These are phyloP conservation scores for Brachyopa scutellaris DNA, from an alignment of 2,888 invertebrate genomes.

Conservation along the genomic window DNA sequence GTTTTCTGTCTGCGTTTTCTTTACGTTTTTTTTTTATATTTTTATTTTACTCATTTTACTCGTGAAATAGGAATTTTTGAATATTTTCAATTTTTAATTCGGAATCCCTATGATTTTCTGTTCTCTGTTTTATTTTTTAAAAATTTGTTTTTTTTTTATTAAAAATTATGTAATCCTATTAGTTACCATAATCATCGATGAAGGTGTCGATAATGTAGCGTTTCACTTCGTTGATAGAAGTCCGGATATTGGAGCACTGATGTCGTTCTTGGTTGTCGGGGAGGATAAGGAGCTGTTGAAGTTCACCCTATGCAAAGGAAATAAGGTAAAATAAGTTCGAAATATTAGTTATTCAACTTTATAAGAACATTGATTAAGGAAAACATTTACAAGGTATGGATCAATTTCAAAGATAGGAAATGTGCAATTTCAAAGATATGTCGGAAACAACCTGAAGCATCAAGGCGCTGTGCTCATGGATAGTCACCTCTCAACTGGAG, in stretches of 20 bases:
- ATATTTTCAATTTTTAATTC: slow-evolving; percentile 9
- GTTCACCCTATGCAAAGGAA: slow-evolving; percentile 78
- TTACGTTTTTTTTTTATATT: slow-evolving; percentile 11
- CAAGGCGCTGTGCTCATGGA: too few species aligned
- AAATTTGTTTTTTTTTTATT: too few species aligned
- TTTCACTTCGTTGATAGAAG: slow-evolving; percentile 81
- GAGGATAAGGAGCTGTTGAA: slow-evolving; percentile 80
- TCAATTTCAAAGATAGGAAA: too few species aligned
- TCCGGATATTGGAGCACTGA: slow-evolving; percentile 80
- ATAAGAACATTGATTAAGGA: too few species aligned
- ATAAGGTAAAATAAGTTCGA: background rate
- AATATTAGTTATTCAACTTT: too few species aligned
- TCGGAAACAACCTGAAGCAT: too few species aligned
- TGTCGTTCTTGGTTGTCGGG: slow-evolving; percentile 80
- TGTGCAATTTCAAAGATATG: too few species aligned
- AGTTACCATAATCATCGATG: slow-evolving; percentile 81
- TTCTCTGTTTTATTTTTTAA: slow-evolving; percentile 6
- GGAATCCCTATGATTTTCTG: slow-evolving; percentile 42
- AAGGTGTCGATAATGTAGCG: slow-evolving; percentile 81
- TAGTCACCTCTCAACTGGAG: too few species aligned
- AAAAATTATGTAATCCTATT: slow-evolving; percentile 58
- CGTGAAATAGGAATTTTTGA: slow-evolving; percentile 59
- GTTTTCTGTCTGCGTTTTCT: slow-evolving; percentile 60
- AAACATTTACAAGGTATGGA: too few species aligned
- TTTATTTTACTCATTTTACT: slow-evolving; percentile 20